Evolutionary conservation across 2,888 invertebrate species (phyloP), one percentile per base, ranked within the genome.

Genomic region (Endotricha flammealis): DNA sequence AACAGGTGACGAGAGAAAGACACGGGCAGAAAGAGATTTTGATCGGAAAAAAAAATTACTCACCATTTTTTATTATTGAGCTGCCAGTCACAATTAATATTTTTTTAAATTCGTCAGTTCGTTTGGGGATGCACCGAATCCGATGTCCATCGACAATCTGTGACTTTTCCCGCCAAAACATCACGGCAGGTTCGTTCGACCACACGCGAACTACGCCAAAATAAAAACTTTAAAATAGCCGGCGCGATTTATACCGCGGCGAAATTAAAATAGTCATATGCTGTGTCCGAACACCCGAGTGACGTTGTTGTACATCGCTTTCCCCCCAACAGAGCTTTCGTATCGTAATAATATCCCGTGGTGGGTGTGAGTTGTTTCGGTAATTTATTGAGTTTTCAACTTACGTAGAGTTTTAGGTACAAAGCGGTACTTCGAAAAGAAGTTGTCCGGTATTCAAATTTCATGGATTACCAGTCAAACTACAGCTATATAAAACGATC

Each of bases 161-260:
- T 73, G 69, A 63, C 64, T 66, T 79, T 81, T 81, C 77, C 83
- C 82, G 83, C 85, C 82, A 82, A 82, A 82, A 78, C 63, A 64
- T 56, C 64, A 61, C 60, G 57, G 56, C 58, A 51, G 50, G 46
- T 48, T 50, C 71, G 46, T 48, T 50, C 71, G 78, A 83, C 86
- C 86, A 86, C 86, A 85, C 86, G 81, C 85, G 81, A 83, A 83
- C 85, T 72, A 73, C 75, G 80, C 82, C 70, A 79, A 85, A 86
- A 86, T 86, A 86, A 86, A 82, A 82, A 71, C 55, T 78, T 75
- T 32, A 74, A 86, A 86, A 86, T 86, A 86, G 79, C 80, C 66
- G 60, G 48, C 63, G 64, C 71, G 60, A 64, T 71, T 60, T 16
- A 56, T 60, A 56, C 68, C 65, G 73, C 71, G 62, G 70, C 66